These are phyloP conservation scores for Catharus minimus DNA, from an alignment of 2,113 vertebrate genomes.

Conservation along the genomic window DNA sequence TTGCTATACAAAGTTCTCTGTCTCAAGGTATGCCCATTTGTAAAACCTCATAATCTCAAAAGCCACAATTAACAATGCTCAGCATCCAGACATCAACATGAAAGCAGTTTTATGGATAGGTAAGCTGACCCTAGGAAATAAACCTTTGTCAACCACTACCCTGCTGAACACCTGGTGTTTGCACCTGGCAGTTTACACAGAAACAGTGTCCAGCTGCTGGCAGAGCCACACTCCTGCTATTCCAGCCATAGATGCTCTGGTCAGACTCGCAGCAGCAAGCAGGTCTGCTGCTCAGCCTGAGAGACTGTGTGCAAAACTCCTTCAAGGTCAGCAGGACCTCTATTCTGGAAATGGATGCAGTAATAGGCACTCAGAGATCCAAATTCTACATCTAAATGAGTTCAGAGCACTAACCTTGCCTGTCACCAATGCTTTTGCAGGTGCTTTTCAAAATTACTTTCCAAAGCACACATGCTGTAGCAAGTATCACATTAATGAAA, in stretches of 20 bases:
- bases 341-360: background rate
- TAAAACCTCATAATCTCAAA: background rate
- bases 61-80: background rate
- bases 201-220: background rate
- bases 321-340: background rate
- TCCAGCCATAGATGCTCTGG: background rate
- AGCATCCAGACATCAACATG: background rate
- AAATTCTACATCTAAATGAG: background rate
- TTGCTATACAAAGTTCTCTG: background rate
- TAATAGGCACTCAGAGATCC: background rate
- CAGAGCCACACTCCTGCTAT: background rate
- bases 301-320: background rate
- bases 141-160: background rate
- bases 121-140: background rate
- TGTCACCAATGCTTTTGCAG: background rate
- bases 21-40: accelerated
- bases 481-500: slow-evolving; percentile 4
- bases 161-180: background rate
- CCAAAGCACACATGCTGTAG: background rate
- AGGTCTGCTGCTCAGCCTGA: background rate
- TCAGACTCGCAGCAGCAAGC: background rate
- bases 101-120: background rate
- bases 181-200: background rate
- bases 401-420: background rate
- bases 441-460: slow-evolving; percentile 1